Evolutionary conservation across 23 tunicate species (phyloP).

Genomic region (Corella eumyota): DNA sequence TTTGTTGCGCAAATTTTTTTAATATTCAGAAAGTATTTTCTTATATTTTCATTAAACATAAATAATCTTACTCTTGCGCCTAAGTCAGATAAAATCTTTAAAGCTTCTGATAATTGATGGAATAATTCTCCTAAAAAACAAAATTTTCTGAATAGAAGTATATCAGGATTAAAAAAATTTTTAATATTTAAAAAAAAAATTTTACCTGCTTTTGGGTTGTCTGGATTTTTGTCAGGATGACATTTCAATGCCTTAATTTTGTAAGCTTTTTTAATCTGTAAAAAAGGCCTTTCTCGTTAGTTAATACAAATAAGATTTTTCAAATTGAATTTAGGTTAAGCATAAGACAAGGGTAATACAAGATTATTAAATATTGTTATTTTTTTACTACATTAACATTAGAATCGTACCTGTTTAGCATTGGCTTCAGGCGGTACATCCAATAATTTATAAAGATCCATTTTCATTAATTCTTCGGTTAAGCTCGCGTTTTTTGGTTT

Average conservation of each 20-base stretch:
- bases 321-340: neutral
- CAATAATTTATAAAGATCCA: conserved; percentile 45
- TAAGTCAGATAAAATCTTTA: conserved; percentile 59
- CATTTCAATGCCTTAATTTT: conserved; percentile 66
- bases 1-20: neutral
- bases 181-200: neutral
- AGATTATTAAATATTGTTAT: no score
- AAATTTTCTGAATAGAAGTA: neutral
- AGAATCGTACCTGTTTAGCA: conserved; percentile 22
- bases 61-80: conserved; percentile 64
- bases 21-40: neutral
- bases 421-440: conserved; percentile 38
- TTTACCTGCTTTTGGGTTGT: conserved; percentile 63
- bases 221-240: conserved; percentile 94
- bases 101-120: conserved; percentile 70
- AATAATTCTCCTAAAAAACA: conserved; percentile 39
- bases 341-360: neutral
- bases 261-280: conserved; percentile 64
- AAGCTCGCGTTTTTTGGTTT: no score
- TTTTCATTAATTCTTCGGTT: conserved; percentile 52
- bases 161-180: neutral
- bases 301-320: neutral
- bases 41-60: neutral
- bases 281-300: no score
- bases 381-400: no score